These are phyloP conservation scores for Halcyon senegalensis DNA, from an alignment of 2,113 vertebrate genomes.

Conservation along the genomic window DNA sequence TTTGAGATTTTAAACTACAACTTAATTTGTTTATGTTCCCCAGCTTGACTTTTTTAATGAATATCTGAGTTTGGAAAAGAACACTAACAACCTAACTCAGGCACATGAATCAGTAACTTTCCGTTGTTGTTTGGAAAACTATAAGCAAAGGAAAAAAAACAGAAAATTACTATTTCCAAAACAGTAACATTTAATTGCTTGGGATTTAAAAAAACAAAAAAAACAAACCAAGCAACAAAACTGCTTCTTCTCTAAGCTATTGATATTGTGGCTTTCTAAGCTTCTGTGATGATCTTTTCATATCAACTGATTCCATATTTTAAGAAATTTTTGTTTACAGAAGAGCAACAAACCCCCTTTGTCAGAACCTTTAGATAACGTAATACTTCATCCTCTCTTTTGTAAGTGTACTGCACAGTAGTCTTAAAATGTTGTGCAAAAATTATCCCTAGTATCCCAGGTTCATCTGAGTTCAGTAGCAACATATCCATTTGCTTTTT, in stretches of 20 bases:
- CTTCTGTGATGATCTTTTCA: background rate
- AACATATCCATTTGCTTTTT: background rate
- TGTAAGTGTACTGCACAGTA: background rate
- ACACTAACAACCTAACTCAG: background rate
- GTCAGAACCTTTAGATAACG: background rate
- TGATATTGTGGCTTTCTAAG: background rate
- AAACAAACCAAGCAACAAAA: background rate
- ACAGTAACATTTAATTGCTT: background rate
- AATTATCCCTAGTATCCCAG: background rate
- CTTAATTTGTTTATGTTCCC: background rate
- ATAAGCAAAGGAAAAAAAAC: background rate
- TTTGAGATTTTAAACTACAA: background rate
- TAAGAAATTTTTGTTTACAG: background rate
- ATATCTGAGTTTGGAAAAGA: background rate
- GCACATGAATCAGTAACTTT: background rate
- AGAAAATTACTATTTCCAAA: background rate
- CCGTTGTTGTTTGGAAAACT: background rate
- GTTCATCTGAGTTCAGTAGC: background rate
- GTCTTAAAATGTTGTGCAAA: background rate
- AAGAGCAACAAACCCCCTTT: background rate
- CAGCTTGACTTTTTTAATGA: background rate
- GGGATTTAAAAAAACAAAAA: background rate
- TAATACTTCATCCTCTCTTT: background rate
- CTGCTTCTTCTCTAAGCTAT: background rate
- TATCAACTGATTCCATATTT: background rate